Conservation (phyloP, 2,113 vertebrate genomes). For the Chlamydotis undulata region DNA sequence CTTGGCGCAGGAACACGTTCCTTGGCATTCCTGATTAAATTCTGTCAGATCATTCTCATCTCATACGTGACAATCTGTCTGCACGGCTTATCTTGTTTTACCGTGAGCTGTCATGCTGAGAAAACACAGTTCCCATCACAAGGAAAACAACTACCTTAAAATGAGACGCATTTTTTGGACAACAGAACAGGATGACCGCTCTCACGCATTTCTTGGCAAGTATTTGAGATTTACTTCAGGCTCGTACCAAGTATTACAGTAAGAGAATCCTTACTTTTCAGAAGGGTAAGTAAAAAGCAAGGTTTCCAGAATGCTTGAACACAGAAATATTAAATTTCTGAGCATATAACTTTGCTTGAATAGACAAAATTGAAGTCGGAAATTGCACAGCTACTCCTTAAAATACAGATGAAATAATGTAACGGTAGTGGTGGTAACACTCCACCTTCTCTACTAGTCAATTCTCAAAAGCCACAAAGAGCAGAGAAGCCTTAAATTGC, state of each 20-base stretch:
- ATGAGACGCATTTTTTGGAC: neutral
- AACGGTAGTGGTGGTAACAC: fast-evolving
- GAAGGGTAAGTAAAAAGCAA: neutral
- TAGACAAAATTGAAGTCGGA: neutral
- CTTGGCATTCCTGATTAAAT: neutral
- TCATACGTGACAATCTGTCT: neutral
- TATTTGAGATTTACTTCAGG: neutral
- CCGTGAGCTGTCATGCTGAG: neutral
- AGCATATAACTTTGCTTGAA: neutral
- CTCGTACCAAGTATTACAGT: neutral
- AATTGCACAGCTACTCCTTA: neutral
- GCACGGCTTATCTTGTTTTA: neutral
- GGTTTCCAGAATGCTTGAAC: neutral
- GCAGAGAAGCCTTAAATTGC: neutral
- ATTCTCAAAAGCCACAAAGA: neutral
- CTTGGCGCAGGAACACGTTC: neutral
- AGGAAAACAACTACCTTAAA: neutral
- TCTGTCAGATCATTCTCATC: neutral
- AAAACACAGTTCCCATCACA: neutral
- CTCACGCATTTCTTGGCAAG: neutral
- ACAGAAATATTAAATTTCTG: neutral
- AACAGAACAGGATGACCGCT: neutral
- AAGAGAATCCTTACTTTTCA: neutral
- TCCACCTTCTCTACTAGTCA: neutral
- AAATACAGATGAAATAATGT: neutral